Conservation (phyloP, 1,140 invertebrate genomes). For the Caenorhabditis brenneri region DNA sequence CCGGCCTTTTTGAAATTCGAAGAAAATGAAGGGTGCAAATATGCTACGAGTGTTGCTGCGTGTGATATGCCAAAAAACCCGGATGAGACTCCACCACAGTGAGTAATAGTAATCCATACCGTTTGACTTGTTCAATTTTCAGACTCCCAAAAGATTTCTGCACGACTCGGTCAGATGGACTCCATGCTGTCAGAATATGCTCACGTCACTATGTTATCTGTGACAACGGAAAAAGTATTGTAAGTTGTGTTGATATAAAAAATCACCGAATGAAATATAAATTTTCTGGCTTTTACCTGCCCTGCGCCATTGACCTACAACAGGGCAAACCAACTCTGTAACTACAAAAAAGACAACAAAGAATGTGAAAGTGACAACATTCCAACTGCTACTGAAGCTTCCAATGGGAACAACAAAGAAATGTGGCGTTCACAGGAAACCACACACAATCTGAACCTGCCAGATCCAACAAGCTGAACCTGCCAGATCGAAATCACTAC, state of each 20-base stretch:
- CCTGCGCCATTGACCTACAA: not conserved
- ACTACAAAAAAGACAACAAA: conserved; percentile 18
- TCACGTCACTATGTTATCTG: not conserved
- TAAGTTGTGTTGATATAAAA: not conserved
- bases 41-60: not conserved
- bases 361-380: not conserved
- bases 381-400: not conserved
- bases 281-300: no score
- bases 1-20: not conserved
- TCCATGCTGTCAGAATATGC: not conserved
- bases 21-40: not conserved
- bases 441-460: not conserved
- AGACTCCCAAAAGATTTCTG: conserved; percentile 15
- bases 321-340: not conserved
- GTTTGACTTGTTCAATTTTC: not conserved
- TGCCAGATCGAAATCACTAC: no score
- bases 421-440: not conserved
- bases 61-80: not conserved
- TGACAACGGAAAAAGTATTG: not conserved
- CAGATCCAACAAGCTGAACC: not conserved
- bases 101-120: not conserved
- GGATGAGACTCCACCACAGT: not conserved
- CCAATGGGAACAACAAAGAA: not conserved
- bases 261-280: no score
- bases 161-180: not conserved